These are phyloP conservation scores for Sebastes matsubarae DNA, from an alignment of 2,797 vertebrate species.

Conservation along the genomic window DNA sequence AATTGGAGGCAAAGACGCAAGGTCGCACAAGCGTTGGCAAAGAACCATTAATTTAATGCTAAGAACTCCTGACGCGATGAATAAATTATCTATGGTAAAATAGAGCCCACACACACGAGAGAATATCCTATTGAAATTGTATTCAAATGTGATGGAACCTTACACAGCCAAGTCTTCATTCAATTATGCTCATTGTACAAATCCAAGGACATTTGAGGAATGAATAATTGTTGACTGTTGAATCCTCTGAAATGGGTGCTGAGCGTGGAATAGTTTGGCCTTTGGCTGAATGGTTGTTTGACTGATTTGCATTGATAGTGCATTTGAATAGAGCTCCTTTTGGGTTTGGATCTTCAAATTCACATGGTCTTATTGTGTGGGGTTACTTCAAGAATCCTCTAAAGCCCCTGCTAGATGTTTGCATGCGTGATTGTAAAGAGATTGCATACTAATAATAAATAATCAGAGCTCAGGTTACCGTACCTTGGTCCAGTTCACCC, in stretches of 20 bases:
- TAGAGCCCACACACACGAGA: conserved; percentile 25
- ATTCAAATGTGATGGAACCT: conserved; percentile 63
- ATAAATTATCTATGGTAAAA: conserved; percentile 57
- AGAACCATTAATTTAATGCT: conserved; percentile 53
- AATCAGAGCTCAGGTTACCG: background rate
- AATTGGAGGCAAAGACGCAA: conserved; percentile 57
- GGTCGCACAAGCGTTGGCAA: conserved; percentile 45
- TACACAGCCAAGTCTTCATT: conserved; percentile 56
- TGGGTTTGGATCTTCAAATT: conserved; percentile 45
- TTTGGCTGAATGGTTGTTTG: conserved; percentile 47
- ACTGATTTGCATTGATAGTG: conserved; percentile 42
- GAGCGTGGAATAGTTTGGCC: conserved; percentile 36
- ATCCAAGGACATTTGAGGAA: conserved; percentile 67
- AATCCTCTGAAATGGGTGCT: conserved; percentile 56
- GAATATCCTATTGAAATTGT: conserved; percentile 56
- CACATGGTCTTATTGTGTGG: background rate
- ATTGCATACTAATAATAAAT: no score
- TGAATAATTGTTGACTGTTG: conserved; percentile 64
- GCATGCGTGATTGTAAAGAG: background rate
- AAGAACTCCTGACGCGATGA: conserved; percentile 35
- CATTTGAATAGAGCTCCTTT: conserved; percentile 28
- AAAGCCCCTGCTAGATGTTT: background rate
- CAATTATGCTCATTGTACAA: conserved; percentile 54
- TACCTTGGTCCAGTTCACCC: conserved; percentile 99
- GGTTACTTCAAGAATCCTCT: background rate